phyloP scores from a whole-genome alignment of 2,888 invertebrate genomes.

The Thyatira batis region DNA sequence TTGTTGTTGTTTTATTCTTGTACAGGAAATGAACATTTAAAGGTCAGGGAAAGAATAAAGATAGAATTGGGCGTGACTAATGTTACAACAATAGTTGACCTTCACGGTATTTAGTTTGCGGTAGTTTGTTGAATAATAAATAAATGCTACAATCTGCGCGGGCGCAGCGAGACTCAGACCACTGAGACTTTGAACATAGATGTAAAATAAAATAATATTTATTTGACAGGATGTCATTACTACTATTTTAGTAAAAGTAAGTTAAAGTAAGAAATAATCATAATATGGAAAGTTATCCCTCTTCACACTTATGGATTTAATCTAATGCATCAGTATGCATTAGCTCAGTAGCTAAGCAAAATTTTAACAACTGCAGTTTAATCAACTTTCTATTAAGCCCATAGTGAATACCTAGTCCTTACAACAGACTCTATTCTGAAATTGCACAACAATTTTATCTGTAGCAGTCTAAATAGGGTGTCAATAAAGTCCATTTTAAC shows the following conservation, averaged over 20 bases:
- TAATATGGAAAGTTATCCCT: too few relatives aligned
- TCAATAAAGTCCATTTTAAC: not conserved
- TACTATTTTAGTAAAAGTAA: too few relatives aligned
- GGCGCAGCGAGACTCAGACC: not conserved
- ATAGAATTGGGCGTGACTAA: conserved; percentile 38
- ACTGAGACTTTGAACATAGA: not conserved
- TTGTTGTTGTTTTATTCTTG: conserved; percentile 45
- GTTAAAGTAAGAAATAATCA: too few relatives aligned
- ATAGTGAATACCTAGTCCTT: too few relatives aligned
- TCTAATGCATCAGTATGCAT: too few relatives aligned
- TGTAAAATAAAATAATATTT: not conserved
- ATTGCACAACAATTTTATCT: not conserved
- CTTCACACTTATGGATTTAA: too few relatives aligned
- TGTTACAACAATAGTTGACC: conserved; percentile 54
- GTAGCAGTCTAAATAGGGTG: not conserved
- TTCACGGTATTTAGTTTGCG: conserved; percentile 41
- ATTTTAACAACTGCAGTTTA: too few relatives aligned
- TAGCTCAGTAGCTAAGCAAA: too few relatives aligned
- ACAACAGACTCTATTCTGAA: too few relatives aligned
- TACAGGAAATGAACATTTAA: conserved; percentile 15
- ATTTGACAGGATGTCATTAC: not conserved
- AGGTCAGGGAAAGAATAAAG: conserved; percentile 38
- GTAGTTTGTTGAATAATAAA: conserved; percentile 39
- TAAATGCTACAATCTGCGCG: conserved; percentile 25
- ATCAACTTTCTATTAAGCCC: too few relatives aligned